Conservation (phyloP, 2,797 vertebrate species). For the Macroramphosus scolopax region DNA sequence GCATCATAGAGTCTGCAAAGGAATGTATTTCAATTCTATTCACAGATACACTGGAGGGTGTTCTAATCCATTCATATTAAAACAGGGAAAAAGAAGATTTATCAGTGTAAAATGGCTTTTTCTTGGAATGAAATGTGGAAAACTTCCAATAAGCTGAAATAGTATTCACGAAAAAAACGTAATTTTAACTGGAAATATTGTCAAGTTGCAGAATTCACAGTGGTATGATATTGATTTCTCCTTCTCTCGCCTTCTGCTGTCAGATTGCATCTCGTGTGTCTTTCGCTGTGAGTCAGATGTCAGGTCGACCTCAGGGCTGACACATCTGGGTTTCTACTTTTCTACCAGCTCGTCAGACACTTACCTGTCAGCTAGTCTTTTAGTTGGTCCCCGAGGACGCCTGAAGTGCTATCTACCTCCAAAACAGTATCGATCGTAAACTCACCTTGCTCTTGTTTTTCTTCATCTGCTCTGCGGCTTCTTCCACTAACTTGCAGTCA, state of each 20-base stretch:
- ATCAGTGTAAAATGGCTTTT: constrained; percentile 25
- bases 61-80: constrained; percentile 12
- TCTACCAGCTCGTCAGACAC: constrained; percentile 47
- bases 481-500: constrained; percentile 29
- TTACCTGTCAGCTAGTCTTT: constrained; percentile 69
- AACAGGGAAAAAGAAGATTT: constrained; percentile 8
- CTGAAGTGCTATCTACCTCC: constrained; percentile 50
- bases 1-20: constrained; percentile 7
- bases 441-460: constrained; percentile 64
- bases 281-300: constrained; percentile 52
- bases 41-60: constrained; percentile 4
- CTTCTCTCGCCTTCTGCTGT: constrained; percentile 37
- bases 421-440: constrained; percentile 66
- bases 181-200: constrained; percentile 24
- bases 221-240: constrained; percentile 38
- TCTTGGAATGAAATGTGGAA: neutral
- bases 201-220: constrained; percentile 30
- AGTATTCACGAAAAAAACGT: constrained; percentile 6
- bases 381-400: constrained; percentile 56
- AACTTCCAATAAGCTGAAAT: constrained; percentile 3
- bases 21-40: constrained; percentile 6
- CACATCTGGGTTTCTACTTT: constrained; percentile 54
- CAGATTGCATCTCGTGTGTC: constrained; percentile 35
- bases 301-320: constrained; percentile 52
- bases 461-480: constrained; percentile 39